Evolutionary conservation across 2,113 vertebrate genomes (phyloP).

Genomic region (Arizona elegans): DNA sequence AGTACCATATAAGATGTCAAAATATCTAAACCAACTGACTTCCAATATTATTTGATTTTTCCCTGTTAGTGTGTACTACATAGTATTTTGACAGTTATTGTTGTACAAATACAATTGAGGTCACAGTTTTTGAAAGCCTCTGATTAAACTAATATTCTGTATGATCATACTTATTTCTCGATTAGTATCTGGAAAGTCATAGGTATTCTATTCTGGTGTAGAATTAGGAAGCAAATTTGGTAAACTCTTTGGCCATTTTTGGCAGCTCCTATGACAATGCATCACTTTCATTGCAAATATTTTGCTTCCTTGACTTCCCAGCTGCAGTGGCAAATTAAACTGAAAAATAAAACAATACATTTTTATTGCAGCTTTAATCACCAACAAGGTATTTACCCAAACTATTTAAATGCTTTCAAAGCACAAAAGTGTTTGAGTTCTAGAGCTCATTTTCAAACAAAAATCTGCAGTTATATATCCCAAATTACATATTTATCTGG

Average conservation of each 20-base stretch:
- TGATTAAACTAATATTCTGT: background rate
- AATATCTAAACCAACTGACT: background rate
- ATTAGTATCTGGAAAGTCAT: background rate
- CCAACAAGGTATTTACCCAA: background rate
- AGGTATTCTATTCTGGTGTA: background rate
- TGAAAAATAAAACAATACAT: background rate
- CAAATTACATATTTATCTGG: conserved; percentile 24
- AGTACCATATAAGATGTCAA: background rate
- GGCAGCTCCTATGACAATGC: background rate
- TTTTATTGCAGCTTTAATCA: background rate
- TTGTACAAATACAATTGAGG: background rate
- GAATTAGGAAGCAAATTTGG: background rate
- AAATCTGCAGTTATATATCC: background rate
- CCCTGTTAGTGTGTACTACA: background rate
- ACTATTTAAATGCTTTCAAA: background rate
- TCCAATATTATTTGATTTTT: background rate
- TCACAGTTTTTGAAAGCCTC: background rate
- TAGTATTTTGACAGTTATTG: background rate
- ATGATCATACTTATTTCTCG: background rate
- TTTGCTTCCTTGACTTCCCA: background rate
- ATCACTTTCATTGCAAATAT: background rate
- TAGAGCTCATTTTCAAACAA: background rate
- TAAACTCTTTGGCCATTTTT: background rate
- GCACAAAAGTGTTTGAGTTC: background rate
- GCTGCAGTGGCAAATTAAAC: background rate